Percentiles rank a stretch among this genome's conserved stretches.
phyloP scores from a whole-genome alignment of 2,888 invertebrate genomes.

The Abscondita cerata region DNA sequence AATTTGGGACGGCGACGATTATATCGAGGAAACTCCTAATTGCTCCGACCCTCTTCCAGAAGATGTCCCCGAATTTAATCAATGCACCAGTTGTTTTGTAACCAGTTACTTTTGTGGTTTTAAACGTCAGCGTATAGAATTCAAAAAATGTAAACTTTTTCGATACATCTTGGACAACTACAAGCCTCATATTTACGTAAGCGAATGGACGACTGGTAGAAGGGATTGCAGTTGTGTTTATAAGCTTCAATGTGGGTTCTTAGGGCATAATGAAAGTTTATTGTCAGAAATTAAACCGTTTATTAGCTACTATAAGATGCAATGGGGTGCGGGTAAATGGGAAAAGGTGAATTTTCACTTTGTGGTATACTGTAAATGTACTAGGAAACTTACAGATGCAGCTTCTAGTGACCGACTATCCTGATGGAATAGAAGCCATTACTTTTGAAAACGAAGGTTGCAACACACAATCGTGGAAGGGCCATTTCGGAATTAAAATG shows the following conservation, averaged over 20 bases:
- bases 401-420: slow-evolving; percentile 60
- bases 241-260: slow-evolving; percentile 44
- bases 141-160: slow-evolving; percentile 54
- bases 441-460: slow-evolving; percentile 60
- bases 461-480: slow-evolving; percentile 64
- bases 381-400: slow-evolving; percentile 53
- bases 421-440: slow-evolving; percentile 59
- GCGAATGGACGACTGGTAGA: slow-evolving; percentile 55
- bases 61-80: slow-evolving; percentile 48
- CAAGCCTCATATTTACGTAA: slow-evolving; percentile 58
- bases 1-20: slow-evolving; percentile 52
- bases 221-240: slow-evolving; percentile 56
- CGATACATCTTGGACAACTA: slow-evolving; percentile 55
- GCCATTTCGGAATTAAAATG: slow-evolving; percentile 67
- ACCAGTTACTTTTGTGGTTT: slow-evolving; percentile 57
- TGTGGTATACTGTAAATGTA: background rate
- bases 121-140: slow-evolving; percentile 58
- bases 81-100: slow-evolving; percentile 55
- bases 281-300: slow-evolving; percentile 34
- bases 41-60: slow-evolving; percentile 54
- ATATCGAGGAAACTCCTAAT: slow-evolving; percentile 55
- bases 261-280: slow-evolving; percentile 36
- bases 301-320: slow-evolving; percentile 30
- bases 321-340: slow-evolving; percentile 53
- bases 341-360: slow-evolving; percentile 33